Evolutionary conservation across 2,113 vertebrate genomes (phyloP).

Genomic region (Rafetus swinhoei): DNA sequence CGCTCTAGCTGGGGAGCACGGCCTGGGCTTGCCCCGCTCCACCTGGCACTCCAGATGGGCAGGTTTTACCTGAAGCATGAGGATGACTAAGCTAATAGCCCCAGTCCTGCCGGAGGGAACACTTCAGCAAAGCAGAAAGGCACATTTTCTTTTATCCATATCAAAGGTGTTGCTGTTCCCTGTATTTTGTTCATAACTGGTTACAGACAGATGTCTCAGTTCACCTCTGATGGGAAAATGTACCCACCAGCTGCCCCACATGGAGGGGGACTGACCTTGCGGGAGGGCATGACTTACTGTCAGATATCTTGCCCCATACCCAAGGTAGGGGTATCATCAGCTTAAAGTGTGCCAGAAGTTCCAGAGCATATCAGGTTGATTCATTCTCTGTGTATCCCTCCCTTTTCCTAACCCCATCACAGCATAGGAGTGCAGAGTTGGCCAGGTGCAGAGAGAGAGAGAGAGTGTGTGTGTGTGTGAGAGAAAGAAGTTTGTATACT

Average conservation of each 20-base stretch:
- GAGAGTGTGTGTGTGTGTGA: too few species aligned
- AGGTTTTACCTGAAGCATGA: neutral
- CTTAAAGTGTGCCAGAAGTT: neutral
- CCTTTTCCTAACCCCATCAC: neutral
- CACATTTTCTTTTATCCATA: constrained; percentile 11
- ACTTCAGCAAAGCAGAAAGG: neutral
- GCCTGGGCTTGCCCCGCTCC: too few species aligned
- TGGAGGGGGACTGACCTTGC: neutral
- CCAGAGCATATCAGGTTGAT: neutral
- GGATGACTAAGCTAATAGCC: constrained; percentile 14
- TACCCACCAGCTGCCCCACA: neutral
- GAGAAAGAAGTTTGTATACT: neutral
- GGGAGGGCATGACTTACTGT: neutral
- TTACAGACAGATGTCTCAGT: neutral
- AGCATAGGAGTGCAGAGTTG: neutral
- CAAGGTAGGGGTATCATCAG: neutral
- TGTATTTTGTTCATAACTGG: neutral
- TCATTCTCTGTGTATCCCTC: neutral
- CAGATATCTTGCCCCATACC: neutral
- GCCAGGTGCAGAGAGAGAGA: neutral
- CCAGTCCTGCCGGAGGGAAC: constrained; percentile 41
- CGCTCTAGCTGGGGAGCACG: too few species aligned
- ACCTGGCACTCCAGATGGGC: neutral
- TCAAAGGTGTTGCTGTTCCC: constrained; percentile 15
- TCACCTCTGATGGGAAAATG: neutral